Evolutionary conservation across 2,113 vertebrate species (phyloP).

Genomic region (Macroglossus sobrinus): DNA sequence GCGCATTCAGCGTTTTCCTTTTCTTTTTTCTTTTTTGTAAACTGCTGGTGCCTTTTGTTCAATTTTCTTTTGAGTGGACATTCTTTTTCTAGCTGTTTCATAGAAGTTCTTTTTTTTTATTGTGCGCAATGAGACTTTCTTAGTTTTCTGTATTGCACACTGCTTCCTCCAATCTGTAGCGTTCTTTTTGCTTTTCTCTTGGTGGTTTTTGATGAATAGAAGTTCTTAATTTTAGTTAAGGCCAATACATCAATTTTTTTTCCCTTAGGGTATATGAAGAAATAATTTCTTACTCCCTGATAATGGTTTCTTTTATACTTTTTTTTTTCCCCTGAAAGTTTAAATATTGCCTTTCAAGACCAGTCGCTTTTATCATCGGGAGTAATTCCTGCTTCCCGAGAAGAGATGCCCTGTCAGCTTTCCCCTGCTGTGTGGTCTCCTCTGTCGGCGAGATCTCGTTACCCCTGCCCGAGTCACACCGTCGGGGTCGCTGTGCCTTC

Average conservation of each 20-base stretch:
- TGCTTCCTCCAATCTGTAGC: not conserved
- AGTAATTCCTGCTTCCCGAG: not conserved
- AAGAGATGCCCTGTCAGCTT: too few relatives aligned
- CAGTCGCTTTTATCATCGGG: not conserved
- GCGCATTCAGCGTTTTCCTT: not conserved
- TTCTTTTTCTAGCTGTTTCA: not conserved
- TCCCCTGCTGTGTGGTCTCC: rapidly evolving
- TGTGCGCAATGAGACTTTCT: not conserved
- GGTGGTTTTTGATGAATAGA: not conserved
- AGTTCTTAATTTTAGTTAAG: not conserved
- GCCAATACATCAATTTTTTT: not conserved
- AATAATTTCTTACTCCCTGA: not conserved
- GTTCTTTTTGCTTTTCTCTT: not conserved
- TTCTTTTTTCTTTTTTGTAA: not conserved
- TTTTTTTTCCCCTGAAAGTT: not conserved
- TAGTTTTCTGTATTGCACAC: rapidly evolving
- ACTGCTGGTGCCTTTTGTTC: not conserved
- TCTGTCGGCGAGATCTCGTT: not conserved
- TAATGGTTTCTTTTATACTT: not conserved
- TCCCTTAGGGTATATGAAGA: not conserved
- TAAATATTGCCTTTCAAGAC: not conserved
- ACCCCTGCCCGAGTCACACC: rapidly evolving
- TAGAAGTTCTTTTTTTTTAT: not conserved
- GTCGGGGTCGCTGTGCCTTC: rapidly evolving
- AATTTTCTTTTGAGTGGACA: not conserved